Evolutionary conservation across 2,113 vertebrate genomes (phyloP), one percentile per base, ranked within the genome.

Genomic region (Mormyrus lacerda): DNA sequence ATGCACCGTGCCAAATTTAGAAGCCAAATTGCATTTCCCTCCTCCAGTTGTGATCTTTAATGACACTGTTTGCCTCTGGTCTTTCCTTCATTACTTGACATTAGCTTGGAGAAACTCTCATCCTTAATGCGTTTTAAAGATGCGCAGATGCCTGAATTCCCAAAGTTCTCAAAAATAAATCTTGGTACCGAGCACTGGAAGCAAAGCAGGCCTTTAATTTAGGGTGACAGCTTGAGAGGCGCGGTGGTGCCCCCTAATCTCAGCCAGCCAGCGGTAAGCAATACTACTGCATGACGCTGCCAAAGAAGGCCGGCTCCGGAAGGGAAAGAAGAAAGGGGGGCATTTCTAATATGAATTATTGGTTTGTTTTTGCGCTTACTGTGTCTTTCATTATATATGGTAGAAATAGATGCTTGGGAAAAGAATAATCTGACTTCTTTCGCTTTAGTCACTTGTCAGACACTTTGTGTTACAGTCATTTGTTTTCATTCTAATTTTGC

Each of bases 151-250:
- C 27, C 27, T 58, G 19, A 35, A 58, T 55, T 55, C 85, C 24
- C n/a, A 65, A 65, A 45, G 87, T 44, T 39, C 24, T 35, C 55
- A 87, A 61, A 87, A 87, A 87, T 87, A 87, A 87, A 65, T 87
- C 87, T 61, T n/a, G n/a, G 17, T 31, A 11, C 31, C 10, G n/a
- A 31, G 44, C 61, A 27, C 42, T 69, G 61, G 87, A 31, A 27
- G 19, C 42, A 61, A 69, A 69, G 19, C 42, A 45, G 87, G 31
- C 35, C 87, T 51, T 50, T 79, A 79, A 51, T 79, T 88, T 88
- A 51, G 47, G 31, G 47, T 51, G 65, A 82, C n/a, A 79, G 27
- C 10, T 35, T 79, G 47, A 48, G 69, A 13, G 24, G 21, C 15
- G 6, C 15, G 6, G 17, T 31, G 19, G 86, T 58, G 51, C 51